phyloP scores from a whole-genome alignment of 2,113 vertebrate species.

The Poeciliopsis retropinna region DNA sequence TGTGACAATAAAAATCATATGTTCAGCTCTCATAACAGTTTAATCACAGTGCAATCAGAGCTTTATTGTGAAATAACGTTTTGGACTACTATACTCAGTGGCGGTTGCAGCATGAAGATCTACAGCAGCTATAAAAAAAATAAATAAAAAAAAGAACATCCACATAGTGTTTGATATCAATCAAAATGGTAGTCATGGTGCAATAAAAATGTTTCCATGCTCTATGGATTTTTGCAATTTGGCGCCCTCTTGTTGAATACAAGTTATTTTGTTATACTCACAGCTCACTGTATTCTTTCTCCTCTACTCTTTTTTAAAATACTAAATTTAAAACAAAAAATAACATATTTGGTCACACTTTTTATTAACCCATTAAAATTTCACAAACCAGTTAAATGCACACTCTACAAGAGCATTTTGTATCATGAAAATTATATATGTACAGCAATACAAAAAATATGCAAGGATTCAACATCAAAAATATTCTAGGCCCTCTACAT shows the following conservation, averaged over 20 bases:
- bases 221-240: constrained; percentile 7
- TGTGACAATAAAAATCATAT: not conserved
- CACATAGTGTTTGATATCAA: not conserved
- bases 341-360: constrained; percentile 28
- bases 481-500: constrained; percentile 44
- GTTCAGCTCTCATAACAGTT: not conserved
- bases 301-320: not conserved
- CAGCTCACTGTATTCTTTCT: not conserved
- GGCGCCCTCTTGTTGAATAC: constrained; percentile 37
- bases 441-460: constrained; percentile 52
- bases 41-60: too few relatives aligned
- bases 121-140: not conserved
- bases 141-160: too few relatives aligned
- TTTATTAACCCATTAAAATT: constrained; percentile 65
- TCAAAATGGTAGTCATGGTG: not conserved
- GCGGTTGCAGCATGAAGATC: not conserved
- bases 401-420: constrained; percentile 73
- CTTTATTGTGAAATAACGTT: not conserved
- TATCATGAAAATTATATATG: constrained; percentile 64
- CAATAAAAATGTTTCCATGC: not conserved
- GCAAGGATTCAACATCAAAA: constrained; percentile 55
- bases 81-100: not conserved
- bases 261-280: not conserved
- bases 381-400: constrained; percentile 66
- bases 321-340: too few relatives aligned